These are phyloP conservation scores for Chrysemys picta DNA, from an alignment of 2,113 vertebrate species.

Conservation along the genomic window DNA sequence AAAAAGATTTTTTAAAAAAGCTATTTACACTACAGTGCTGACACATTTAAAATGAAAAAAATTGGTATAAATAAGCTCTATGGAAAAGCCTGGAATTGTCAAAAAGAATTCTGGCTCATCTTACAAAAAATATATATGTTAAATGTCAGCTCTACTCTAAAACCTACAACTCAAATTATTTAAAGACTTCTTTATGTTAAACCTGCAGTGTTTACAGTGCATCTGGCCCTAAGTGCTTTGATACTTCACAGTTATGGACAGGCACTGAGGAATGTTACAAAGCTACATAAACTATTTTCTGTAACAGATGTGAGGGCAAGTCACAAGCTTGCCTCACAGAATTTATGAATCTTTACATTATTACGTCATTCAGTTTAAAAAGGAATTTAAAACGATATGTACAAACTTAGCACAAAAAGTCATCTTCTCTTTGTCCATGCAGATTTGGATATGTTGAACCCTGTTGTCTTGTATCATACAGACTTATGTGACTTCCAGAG, in stretches of 20 bases:
- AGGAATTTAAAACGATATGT: constrained; percentile 85
- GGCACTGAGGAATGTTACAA: constrained; percentile 97
- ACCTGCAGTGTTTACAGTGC: constrained; percentile 89
- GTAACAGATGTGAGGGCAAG: constrained; percentile 84
- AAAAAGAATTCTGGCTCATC: constrained; percentile 92
- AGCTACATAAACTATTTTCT: constrained; percentile 91
- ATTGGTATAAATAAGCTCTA: constrained; percentile 96
- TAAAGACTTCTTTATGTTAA: constrained; percentile 86
- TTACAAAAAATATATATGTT: constrained; percentile 94
- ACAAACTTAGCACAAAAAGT: constrained; percentile 91
- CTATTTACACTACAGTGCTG: constrained; percentile 99
- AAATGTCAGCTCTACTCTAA: constrained; percentile 93
- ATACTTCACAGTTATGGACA: constrained; percentile 95
- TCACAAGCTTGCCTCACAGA: constrained; percentile 77
- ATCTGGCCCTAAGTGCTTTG: constrained; percentile 90
- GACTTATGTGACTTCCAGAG: constrained; percentile 75
- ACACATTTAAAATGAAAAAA: constrained; percentile 90
- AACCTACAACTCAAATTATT: constrained; percentile 89
- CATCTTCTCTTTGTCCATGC: constrained; percentile 86
- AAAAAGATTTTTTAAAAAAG: constrained; percentile 90
- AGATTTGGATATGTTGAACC: constrained; percentile 81
- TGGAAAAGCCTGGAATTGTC: constrained; percentile 91
- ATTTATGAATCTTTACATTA: constrained; percentile 83
- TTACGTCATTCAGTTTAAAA: constrained; percentile 82
- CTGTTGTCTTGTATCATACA: constrained; percentile 84